Evolutionary conservation across 2,888 invertebrate genomes (phyloP).

Genomic region (Agonopterix alstromeriana): DNA sequence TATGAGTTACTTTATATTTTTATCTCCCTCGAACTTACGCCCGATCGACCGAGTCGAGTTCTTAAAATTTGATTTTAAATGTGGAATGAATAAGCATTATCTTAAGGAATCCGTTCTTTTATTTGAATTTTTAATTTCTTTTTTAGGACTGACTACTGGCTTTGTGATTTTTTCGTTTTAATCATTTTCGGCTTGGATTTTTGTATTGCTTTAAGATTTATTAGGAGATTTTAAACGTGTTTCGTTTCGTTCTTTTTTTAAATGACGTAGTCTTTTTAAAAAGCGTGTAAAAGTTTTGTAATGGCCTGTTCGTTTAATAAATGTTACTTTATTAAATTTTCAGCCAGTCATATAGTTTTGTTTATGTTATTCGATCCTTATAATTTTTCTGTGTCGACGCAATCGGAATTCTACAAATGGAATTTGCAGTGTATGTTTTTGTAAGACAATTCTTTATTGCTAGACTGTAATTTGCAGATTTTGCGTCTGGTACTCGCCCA

Average conservation of each 20-base stretch:
- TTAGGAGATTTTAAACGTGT: constrained; percentile 59
- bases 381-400: constrained; percentile 13
- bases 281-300: constrained; percentile 23
- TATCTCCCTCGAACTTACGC: constrained; percentile 47
- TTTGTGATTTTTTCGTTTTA: constrained; percentile 51
- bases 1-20: constrained; percentile 36
- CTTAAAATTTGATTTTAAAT: constrained; percentile 77
- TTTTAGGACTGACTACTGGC: constrained; percentile 63
- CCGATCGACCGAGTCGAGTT: constrained; percentile 65
- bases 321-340: constrained; percentile 9
- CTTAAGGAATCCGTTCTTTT: constrained; percentile 72
- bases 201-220: constrained; percentile 55
- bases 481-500: constrained; percentile 44
- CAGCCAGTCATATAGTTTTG: constrained; percentile 26
- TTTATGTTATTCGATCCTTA: constrained; percentile 42
- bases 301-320: constrained; percentile 8
- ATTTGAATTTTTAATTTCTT: constrained; percentile 73
- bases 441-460: constrained; percentile 39
- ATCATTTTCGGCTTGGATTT: constrained; percentile 45
- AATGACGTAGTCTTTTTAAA: constrained; percentile 25
- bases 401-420: constrained; percentile 37
- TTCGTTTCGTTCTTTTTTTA: constrained; percentile 14
- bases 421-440: constrained; percentile 54
- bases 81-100: constrained; percentile 77
- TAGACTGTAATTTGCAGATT: constrained; percentile 34